Evolutionary conservation across 92 coral and sea anemone genomes (phyloP).

Genomic region (Palythoa grandiflora): DNA sequence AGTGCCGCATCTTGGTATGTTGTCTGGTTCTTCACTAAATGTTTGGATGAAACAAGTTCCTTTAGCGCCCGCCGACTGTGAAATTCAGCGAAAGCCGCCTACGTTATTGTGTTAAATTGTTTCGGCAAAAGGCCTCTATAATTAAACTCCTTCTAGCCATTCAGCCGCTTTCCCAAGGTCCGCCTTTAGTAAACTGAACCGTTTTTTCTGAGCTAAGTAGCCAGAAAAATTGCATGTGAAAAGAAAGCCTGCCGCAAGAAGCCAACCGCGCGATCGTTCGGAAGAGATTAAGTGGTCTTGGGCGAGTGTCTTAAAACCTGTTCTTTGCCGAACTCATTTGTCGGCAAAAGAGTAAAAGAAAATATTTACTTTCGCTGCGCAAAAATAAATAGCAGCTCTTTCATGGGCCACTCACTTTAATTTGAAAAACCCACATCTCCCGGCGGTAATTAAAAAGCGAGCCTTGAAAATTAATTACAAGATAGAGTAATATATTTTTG

Average conservation of each 20-base stretch:
- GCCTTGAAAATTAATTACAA: slow-evolving; percentile 47
- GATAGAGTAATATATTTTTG: slow-evolving; percentile 45
- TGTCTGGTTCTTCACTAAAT: slow-evolving; percentile 17
- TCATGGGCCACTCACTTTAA: slow-evolving; percentile 81
- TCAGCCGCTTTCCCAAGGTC: background rate
- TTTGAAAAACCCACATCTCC: slow-evolving; percentile 87
- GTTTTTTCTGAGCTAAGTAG: background rate
- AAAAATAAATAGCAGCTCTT: slow-evolving; percentile 57
- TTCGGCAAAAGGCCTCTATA: slow-evolving; percentile 34
- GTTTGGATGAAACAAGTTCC: slow-evolving; percentile 43
- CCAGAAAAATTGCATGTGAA: background rate
- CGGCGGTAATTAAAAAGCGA: slow-evolving; percentile 72
- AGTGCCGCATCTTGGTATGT: slow-evolving; percentile 39
- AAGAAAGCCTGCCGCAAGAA: background rate
- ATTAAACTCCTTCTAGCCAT: slow-evolving; percentile 38
- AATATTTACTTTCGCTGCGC: slow-evolving; percentile 74
- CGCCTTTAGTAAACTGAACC: background rate
- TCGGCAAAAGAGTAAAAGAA: slow-evolving; percentile 45
- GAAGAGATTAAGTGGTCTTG: background rate
- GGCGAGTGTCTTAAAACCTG: background rate
- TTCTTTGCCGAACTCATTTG: slow-evolving; percentile 51
- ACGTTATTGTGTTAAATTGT: slow-evolving; percentile 44
- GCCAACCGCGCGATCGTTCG: background rate
- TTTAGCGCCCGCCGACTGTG: slow-evolving; percentile 55
- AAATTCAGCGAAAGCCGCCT: slow-evolving; percentile 43